Percentiles rank a stretch among this genome's conserved stretches.
phyloP scores from a whole-genome alignment of 1,140 invertebrate genomes.

The Euschistus heros region DNA sequence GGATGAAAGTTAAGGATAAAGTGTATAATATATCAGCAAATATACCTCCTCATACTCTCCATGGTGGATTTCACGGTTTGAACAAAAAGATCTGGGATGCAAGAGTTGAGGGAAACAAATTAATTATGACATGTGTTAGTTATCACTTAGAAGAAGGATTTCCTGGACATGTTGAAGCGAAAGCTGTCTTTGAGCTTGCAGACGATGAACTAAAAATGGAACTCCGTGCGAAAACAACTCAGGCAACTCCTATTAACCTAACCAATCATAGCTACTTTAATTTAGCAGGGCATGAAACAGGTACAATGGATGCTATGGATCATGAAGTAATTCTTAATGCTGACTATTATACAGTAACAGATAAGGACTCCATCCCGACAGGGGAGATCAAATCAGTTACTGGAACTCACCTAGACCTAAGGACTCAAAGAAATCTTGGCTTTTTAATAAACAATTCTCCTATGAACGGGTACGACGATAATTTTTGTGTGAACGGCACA shows the following conservation, averaged over 20 bases:
- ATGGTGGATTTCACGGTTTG: conserved; percentile 81
- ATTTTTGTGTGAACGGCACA: conserved; percentile 4
- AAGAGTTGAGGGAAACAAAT: conserved; percentile 39
- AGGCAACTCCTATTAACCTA: conserved; percentile 75
- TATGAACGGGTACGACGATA: conserved; percentile 5
- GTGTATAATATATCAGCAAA: conserved; percentile 65
- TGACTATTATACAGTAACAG: conserved; percentile 63
- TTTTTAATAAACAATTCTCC: not conserved
- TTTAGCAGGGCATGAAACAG: conserved; percentile 62
- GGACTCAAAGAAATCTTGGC: conserved; percentile 16
- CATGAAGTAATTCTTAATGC: conserved; percentile 65
- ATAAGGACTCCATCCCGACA: conserved; percentile 63
- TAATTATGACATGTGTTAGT: conserved; percentile 58
- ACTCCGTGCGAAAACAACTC: conserved; percentile 60
- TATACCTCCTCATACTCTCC: conserved; percentile 56
- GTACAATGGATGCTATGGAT: conserved; percentile 51
- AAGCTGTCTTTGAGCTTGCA: conserved; percentile 58
- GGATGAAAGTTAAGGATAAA: conserved; percentile 55
- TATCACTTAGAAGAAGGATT: conserved; percentile 77
- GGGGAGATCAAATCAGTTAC: conserved; percentile 52
- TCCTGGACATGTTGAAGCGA: conserved; percentile 61
- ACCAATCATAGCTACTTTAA: conserved; percentile 94
- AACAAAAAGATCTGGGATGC: conserved; percentile 50
- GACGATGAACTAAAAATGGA: conserved; percentile 59
- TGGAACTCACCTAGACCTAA: not conserved